phyloP scores from a whole-genome alignment of 2,113 vertebrate genomes.

The Dolichallabes microphthalmus region DNA sequence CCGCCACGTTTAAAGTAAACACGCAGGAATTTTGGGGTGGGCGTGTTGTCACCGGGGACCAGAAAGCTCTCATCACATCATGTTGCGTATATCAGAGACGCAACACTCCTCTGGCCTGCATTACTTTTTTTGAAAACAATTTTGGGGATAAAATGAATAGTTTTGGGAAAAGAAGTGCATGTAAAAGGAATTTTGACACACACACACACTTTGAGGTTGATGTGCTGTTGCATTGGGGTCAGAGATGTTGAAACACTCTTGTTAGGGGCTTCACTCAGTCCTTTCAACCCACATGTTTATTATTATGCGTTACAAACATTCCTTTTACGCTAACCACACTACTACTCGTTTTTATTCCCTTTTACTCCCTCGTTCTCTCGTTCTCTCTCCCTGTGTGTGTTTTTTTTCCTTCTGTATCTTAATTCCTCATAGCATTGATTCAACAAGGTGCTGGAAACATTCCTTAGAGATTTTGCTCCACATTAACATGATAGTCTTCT shows the following conservation, averaged over 20 bases:
- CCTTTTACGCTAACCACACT: not conserved
- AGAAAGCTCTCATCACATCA: slow-evolving; percentile 50
- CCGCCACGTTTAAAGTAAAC: slow-evolving; percentile 67
- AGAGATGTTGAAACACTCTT: not conserved
- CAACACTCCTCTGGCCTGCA: slow-evolving; percentile 29
- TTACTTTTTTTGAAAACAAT: not conserved
- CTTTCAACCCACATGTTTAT: not conserved
- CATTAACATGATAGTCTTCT: too few species aligned
- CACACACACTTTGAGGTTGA: not conserved
- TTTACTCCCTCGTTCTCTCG: not conserved
- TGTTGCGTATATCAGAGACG: slow-evolving; percentile 55
- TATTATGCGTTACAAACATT: not conserved
- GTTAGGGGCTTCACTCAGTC: not conserved
- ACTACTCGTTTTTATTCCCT: not conserved
- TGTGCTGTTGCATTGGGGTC: not conserved
- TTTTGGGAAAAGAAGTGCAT: too few species aligned
- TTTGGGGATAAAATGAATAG: not conserved
- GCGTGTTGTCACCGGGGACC: slow-evolving; percentile 37
- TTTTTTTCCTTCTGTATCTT: too few species aligned
- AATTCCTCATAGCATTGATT: too few species aligned
- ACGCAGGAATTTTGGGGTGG: slow-evolving; percentile 51
- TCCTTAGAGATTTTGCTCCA: too few species aligned
- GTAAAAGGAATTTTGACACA: not conserved
- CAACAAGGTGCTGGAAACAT: too few species aligned
- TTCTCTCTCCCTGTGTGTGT: too few species aligned